Base-by-base conservation (phyloP, 1,140 invertebrate genomes). In the Drosophila punjabiensis region DNA sequence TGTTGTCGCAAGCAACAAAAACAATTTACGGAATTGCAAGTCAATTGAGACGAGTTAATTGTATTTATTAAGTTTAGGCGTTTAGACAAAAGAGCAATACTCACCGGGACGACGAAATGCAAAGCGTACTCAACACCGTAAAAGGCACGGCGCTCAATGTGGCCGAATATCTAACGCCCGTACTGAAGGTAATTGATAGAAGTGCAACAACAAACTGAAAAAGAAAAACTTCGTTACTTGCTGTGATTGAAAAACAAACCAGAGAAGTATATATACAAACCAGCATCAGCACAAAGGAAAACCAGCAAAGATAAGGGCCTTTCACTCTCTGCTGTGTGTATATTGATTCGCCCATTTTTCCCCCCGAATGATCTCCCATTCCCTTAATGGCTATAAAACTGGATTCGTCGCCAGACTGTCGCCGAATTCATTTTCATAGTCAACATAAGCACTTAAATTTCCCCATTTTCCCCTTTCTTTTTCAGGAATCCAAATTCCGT, bases 401-500 rank as follows among this genome's bases (percentile, higher is more conserved):
- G 64, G 64, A 69, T 47, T 66, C 14, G 74, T 20, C 74, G 71
- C 61, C 45, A 76, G 52, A 66, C 37, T 59, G 62, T 59, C 67
- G 48, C 53, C 67, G 32, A 43, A 55, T 24, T 18, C 55, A 53
- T 18, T 53, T 35, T 35, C 18, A 18, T 18, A 9, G 9, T 33
- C 30, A 7, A 10, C 14, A 7, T n/a, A n/a, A 55, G 13, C 55
- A 28, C 45, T 33, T 13, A 37, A 30, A 35, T 28, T 43, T 68
- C 16, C 30, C 32, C 35, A 24, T 18, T 48, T n/a, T n/a, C n/a
- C n/a, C n/a, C n/a, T 39, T 37, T 11, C 7, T 6, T 13, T 48
- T 20, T 8, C 45, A 99, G 98, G 98, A 99, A 94, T 99, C 98
- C 9, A 99, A 99, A 94, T 99, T 99, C 94, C 96, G 97, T 81